Percentiles rank a stretch among this genome's conserved stretches.
These are phyloP conservation scores for Phodopus roborovskii DNA, from an alignment of 2,113 vertebrate species.

Conservation along the genomic window DNA sequence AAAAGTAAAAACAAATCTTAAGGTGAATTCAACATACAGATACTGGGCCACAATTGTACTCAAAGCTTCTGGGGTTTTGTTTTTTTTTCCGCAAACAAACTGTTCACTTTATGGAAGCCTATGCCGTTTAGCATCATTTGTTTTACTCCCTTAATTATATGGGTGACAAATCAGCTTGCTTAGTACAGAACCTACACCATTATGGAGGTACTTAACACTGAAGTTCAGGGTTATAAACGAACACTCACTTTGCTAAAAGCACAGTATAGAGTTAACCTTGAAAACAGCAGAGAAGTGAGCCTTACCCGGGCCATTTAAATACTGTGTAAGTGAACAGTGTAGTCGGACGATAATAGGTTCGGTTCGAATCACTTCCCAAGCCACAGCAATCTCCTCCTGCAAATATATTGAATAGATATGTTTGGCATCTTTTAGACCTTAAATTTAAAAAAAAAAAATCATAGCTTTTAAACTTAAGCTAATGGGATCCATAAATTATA, in stretches of 20 bases:
- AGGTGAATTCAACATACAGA: neutral
- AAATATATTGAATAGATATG: slow-evolving; percentile 71
- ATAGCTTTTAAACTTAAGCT: neutral
- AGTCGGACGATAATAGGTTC: slow-evolving; percentile 94
- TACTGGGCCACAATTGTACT: neutral
- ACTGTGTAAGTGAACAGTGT: slow-evolving; percentile 95
- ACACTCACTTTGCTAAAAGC: neutral
- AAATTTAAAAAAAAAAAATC: neutral
- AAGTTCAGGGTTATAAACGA: slow-evolving; percentile 11
- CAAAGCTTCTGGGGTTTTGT: neutral
- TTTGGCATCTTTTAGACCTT: slow-evolving; percentile 19
- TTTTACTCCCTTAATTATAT: neutral
- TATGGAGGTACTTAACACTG: neutral
- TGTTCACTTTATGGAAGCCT: neutral
- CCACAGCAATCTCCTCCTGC: slow-evolving; percentile 95
- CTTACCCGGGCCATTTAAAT: slow-evolving; percentile 94
- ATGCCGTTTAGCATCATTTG: neutral
- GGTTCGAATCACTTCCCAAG: slow-evolving; percentile 94
- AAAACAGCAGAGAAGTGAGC: slow-evolving; percentile 44
- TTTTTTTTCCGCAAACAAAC: neutral
- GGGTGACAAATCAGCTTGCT: neutral
- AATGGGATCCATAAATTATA: neutral
- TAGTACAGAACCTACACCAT: neutral
- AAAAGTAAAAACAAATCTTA: neutral
- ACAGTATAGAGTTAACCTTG: neutral